Conservation (phyloP, 1,140 invertebrate species). For the Coptotermes formosanus region DNA sequence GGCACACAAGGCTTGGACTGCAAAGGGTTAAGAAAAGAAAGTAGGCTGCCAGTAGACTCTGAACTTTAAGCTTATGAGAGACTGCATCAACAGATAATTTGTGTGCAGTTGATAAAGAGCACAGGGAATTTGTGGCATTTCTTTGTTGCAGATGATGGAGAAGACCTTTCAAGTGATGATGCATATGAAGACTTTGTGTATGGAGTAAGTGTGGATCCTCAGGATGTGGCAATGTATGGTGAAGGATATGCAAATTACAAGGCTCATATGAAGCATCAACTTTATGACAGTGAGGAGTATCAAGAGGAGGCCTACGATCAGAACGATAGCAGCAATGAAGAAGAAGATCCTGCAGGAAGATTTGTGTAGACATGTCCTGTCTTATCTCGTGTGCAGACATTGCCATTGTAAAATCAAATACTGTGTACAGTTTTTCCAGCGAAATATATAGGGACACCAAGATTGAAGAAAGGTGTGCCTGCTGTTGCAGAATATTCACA, state of each 20-base stretch:
- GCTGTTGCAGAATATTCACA: too few relatives aligned
- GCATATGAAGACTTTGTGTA: constrained; percentile 8
- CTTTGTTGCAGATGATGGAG: neutral
- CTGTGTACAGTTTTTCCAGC: too few relatives aligned
- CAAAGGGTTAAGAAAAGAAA: too few relatives aligned
- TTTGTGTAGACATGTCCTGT: neutral
- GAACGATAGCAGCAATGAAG: neutral
- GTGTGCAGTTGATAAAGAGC: neutral
- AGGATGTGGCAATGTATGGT: constrained; percentile 21
- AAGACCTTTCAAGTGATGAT: constrained; percentile 15
- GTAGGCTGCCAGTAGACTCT: too few relatives aligned
- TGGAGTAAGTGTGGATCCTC: neutral
- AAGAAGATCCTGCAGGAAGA: constrained; percentile 22
- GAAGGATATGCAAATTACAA: constrained; percentile 22
- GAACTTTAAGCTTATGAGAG: neutral
- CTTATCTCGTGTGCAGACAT: too few relatives aligned
- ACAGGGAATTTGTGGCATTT: neutral
- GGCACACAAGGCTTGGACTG: too few relatives aligned
- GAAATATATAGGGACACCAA: too few relatives aligned
- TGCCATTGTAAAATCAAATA: too few relatives aligned
- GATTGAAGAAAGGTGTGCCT: too few relatives aligned
- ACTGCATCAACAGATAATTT: too few relatives aligned
- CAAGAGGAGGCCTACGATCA: neutral
- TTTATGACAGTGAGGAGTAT: neutral
- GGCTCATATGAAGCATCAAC: neutral